Base-by-base conservation (phyloP, 2,797 vertebrate genomes). In the Tauraco hartlaubi region DNA sequence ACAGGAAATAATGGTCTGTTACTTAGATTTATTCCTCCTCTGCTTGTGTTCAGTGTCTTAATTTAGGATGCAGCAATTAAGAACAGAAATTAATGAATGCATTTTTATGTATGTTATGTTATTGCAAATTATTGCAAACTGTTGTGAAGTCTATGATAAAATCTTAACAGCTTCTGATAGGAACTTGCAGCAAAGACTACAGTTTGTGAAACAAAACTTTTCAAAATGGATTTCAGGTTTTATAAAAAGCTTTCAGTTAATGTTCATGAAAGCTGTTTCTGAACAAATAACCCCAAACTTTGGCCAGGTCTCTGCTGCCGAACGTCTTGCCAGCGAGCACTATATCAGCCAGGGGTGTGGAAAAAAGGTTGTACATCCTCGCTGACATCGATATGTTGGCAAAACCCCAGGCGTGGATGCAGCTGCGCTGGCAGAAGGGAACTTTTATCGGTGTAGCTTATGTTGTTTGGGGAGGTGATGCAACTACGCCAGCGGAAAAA, bases 281-380 rank as follows among this genome's bases (percentile, higher is more conserved):
- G 77, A 92, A 90, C 90, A 95, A 96, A 82, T 59, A 94, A 5
- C 29, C 37, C 33, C 59, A 85, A 68, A 75, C 48, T 90, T 94
- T 94, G 95, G 95, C 85, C 72, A 41, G 59, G 52, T 93, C 92
- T 95, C 20, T 9, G 0, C 77, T 87, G 83, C 86, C 79, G 67
- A 85, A 82, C 6, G 3, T 74, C 77, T 96, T 96, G 92, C 95
- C 92, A 95, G 83, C 0, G 2, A 89, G 94, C 18, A 2, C 20
- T 86, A 63, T 82, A 26, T 96, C 72, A 91, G 92, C 90, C 74
- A 90, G 83, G 90, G 77, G 83, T 87, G 95, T 95, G 95, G 95
- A 96, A 95, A 87, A 82, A 82, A 85, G 92, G 31, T 94, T 67
- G 35, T 92, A 62, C 74, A 89, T 91, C 84, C 86, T 81, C 2